Percentiles rank a stretch among this genome's conserved stretches.
These are phyloP conservation scores for Dicycla oo DNA, from an alignment of 2,888 invertebrate genomes.

Conservation along the genomic window DNA sequence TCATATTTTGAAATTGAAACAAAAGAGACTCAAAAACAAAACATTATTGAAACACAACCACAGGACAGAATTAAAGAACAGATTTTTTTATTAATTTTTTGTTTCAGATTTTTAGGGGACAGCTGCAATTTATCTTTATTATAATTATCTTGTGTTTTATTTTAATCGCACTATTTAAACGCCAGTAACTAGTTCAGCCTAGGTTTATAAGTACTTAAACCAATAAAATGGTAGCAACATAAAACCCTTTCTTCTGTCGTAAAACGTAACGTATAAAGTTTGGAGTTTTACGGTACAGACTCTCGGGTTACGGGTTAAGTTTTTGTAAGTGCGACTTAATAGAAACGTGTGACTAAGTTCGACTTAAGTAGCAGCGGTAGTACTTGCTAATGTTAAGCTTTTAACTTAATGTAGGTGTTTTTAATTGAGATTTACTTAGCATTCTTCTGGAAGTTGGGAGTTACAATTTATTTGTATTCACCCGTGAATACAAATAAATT, in stretches of 20 bases:
- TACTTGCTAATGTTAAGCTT: constrained; percentile 62
- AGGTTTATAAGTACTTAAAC: constrained; percentile 28
- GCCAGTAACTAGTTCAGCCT: constrained; percentile 20
- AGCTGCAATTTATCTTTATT: constrained; percentile 8
- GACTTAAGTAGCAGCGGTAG: constrained; percentile 44
- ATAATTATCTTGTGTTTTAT: neutral
- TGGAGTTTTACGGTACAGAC: constrained; percentile 64
- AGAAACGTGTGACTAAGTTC: constrained; percentile 70
- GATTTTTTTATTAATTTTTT: neutral
- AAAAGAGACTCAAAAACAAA: neutral
- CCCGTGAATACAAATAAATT: constrained; percentile 38
- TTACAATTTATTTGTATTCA: no score
- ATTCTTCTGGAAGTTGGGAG: constrained; percentile 29
- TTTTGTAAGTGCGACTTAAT: constrained; percentile 71
- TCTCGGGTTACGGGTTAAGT: constrained; percentile 65
- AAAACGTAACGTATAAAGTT: constrained; percentile 66
- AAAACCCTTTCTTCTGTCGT: constrained; percentile 54
- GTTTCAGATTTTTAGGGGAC: neutral
- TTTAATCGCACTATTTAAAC: constrained; percentile 23
- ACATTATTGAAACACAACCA: neutral
- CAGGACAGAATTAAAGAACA: no score
- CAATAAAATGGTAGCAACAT: constrained; percentile 51
- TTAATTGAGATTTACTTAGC: constrained; percentile 57
- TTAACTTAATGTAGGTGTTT: constrained; percentile 55
- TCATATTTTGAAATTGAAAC: neutral